Conservation (phyloP, 1,140 invertebrate genomes). For the Atta cephalotes region DNA sequence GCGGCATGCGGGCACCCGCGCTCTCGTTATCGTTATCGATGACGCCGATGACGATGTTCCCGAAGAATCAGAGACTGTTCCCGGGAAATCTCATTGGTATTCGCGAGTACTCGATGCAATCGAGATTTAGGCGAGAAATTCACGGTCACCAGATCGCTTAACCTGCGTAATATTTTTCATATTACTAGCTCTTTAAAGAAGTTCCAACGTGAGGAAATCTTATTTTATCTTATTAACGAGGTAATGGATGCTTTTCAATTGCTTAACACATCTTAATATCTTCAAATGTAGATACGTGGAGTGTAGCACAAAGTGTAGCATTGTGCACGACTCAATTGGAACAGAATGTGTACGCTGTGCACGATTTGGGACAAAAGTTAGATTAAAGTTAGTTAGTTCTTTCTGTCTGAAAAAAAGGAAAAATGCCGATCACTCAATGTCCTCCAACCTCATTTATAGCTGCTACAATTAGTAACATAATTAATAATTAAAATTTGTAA, state of each 20-base stretch:
- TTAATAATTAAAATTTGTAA: too few species aligned
- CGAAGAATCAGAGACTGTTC: conserved; percentile 13
- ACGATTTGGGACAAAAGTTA: too few species aligned
- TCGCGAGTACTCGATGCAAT: not conserved
- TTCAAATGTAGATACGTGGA: too few species aligned
- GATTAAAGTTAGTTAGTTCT: too few species aligned
- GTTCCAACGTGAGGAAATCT: not conserved
- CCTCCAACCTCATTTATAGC: too few species aligned
- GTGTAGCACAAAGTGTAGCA: too few species aligned
- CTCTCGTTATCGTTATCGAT: conserved; percentile 53
- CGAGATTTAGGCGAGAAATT: not conserved
- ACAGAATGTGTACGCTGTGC: too few species aligned
- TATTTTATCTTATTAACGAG: not conserved
- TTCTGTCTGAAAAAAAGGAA: too few species aligned
- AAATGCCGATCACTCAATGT: too few species aligned
- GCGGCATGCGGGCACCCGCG: conserved; percentile 48
- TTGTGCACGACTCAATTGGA: too few species aligned
- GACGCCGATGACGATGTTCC: conserved; percentile 17
- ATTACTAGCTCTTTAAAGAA: not conserved
- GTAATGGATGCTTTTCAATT: not conserved
- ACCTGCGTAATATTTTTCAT: not conserved
- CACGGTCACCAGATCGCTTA: not conserved
- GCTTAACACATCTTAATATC: too few species aligned
- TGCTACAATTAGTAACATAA: too few species aligned
- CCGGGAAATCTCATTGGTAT: not conserved